Percentiles rank a stretch among this genome's conserved stretches.
phyloP scores from a whole-genome alignment of 2,113 vertebrate genomes.

The Leucopsar rothschildi region DNA sequence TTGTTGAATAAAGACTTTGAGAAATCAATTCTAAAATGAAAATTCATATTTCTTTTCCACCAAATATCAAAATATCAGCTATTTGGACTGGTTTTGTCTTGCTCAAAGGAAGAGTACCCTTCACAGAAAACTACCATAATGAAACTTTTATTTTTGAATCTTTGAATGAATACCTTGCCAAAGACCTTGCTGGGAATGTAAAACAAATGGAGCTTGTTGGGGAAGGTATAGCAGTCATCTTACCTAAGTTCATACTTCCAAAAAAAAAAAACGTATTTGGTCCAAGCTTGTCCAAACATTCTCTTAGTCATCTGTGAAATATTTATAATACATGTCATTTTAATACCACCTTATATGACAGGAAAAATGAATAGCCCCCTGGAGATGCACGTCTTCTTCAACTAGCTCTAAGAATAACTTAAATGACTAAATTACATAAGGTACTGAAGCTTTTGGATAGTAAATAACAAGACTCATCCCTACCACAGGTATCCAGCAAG shows the following conservation, averaged over 20 bases:
- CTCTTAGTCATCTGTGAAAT: background rate
- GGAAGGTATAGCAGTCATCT: background rate
- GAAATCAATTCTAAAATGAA: background rate
- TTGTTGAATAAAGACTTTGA: background rate
- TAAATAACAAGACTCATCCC: background rate
- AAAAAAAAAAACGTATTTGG: background rate
- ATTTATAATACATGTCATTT: background rate
- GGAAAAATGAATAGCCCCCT: background rate
- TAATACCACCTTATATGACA: background rate
- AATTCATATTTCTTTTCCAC: background rate
- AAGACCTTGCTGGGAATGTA: background rate
- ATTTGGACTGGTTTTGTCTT: background rate
- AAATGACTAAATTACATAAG: background rate
- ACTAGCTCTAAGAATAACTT: background rate
- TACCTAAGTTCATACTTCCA: background rate
- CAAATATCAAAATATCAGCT: background rate
- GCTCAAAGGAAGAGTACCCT: background rate
- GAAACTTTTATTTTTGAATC: background rate
- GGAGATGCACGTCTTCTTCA: background rate
- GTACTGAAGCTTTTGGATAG: background rate
- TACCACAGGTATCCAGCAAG: background rate
- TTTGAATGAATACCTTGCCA: background rate
- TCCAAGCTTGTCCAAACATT: background rate
- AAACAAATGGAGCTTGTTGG: background rate
- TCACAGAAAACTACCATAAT: background rate